These are phyloP conservation scores for Nymphicus hollandicus DNA, from an alignment of 2,113 vertebrate genomes.

Conservation along the genomic window DNA sequence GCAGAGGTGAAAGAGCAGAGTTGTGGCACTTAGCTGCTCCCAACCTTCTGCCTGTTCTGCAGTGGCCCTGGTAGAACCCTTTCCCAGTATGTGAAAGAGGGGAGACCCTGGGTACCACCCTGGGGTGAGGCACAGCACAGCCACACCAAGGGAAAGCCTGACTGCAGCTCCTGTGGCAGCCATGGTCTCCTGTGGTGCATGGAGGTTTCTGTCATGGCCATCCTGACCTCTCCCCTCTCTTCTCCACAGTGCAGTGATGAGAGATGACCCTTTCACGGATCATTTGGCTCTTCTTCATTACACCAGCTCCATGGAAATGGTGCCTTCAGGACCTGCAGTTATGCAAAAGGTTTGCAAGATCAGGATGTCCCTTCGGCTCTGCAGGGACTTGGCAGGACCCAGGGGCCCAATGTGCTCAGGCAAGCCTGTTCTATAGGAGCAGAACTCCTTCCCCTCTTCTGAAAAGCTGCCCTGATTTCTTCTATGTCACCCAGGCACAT, in stretches of 20 bases:
- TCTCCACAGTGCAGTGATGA: background rate
- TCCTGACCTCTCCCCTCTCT: background rate
- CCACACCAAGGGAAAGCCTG: background rate
- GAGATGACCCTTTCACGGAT: rapidly evolving
- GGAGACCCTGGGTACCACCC: background rate
- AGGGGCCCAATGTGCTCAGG: background rate
- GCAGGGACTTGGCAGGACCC: background rate
- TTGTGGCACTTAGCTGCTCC: background rate
- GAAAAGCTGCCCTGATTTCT: background rate
- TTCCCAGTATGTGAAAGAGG: background rate
- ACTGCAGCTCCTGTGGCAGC: background rate
- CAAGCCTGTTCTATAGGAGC: background rate
- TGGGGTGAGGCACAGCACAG: background rate
- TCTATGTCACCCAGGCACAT: background rate
- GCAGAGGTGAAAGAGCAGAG: background rate
- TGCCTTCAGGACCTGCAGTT: background rate
- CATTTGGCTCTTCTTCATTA: background rate
- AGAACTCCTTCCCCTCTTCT: background rate
- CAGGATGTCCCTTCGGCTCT: background rate
- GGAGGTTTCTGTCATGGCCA: background rate
- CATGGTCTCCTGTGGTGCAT: rapidly evolving
- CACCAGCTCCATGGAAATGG: background rate
- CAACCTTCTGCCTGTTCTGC: background rate
- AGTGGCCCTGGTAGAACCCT: background rate
- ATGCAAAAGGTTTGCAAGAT: background rate